Evolutionary conservation across 2,888 invertebrate genomes (phyloP).

Genomic region (Synanthedon myopaeformis): DNA sequence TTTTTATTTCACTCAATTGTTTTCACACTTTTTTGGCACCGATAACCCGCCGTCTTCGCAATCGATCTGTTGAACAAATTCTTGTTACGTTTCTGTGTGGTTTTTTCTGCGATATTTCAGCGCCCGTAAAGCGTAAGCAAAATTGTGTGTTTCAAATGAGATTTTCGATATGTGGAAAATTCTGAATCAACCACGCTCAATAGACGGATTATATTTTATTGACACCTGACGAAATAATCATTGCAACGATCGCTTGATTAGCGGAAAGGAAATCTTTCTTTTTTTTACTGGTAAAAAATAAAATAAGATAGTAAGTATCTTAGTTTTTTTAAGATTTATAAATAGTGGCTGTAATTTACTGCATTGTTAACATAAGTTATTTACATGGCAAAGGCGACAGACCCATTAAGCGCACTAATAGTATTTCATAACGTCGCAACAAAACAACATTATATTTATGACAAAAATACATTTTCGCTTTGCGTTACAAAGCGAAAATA

Average conservation of each 20-base stretch:
- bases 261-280: not conserved
- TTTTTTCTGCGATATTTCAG: not conserved
- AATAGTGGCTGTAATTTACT: too few relatives aligned
- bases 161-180: not conserved
- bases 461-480: slow-evolving; percentile 2
- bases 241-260: not conserved
- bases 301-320: too few relatives aligned
- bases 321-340: too few relatives aligned
- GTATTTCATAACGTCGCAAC: slow-evolving; percentile 3
- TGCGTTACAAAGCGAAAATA: too few relatives aligned
- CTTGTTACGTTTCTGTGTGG: not conserved
- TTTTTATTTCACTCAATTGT: not conserved
- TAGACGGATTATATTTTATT: not conserved
- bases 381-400: not conserved
- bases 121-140: not conserved
- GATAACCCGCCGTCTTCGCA: too few relatives aligned
- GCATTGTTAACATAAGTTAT: not conserved
- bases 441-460: slow-evolving; percentile 2
- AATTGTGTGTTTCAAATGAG: not conserved
- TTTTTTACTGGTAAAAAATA: too few relatives aligned
- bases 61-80: too few relatives aligned
- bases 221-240: not conserved
- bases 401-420: not conserved
- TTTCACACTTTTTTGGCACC: too few relatives aligned
- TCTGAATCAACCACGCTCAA: too few relatives aligned